Evolutionary conservation across 2,797 vertebrate species (phyloP), one percentile per base, ranked within the genome.

Genomic region (Emydoidea blandingii): DNA sequence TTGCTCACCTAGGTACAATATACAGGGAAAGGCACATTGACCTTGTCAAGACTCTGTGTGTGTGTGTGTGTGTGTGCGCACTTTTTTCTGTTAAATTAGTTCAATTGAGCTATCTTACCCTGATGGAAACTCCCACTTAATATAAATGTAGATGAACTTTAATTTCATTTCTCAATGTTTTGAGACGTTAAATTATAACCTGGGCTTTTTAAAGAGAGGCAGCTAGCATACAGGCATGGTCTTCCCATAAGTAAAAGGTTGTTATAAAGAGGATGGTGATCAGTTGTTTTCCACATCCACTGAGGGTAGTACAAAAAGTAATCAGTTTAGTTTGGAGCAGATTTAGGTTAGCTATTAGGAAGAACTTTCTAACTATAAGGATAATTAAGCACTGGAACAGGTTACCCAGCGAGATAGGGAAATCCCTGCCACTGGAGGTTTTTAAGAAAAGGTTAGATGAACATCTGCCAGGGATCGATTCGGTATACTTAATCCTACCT

Each of bases 91-190:
- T 10, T 41, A 74, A 53, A 4, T 59, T 80, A 57, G 2, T 47
- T 53, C 59, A 81, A 37, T 15, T 25, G 44, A 85, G 91, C 29
- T 18, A n/a, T 49, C 87, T 86, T 81, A 87, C 25, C 44, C 44
- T 8, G 25, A 31, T 29, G 41, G 25, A 78, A 49, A 47, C 14
- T 8, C 8, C 27, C 25, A 54, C 10, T 34, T 62, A 27, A 15
- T 80, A 23, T 84, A 4, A 31, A 53, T 5, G 4, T 6, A 56
- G 72, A 59, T 47, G 11, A 1, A 1, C 12, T 88, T 83, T 50
- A 52, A 49, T 41, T 11, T 41, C 78, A 87, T 86, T 18, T 91
- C 19, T 18, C 53, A 44, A 9, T 87, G 94, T 87, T 87, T 87
- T 88, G 91, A 84, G 29, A 74, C 14, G 31, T 27, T 5, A 34